These are phyloP conservation scores for Pipistrellus kuhlii DNA, from an alignment of 2,797 vertebrate species.

Conservation along the genomic window DNA sequence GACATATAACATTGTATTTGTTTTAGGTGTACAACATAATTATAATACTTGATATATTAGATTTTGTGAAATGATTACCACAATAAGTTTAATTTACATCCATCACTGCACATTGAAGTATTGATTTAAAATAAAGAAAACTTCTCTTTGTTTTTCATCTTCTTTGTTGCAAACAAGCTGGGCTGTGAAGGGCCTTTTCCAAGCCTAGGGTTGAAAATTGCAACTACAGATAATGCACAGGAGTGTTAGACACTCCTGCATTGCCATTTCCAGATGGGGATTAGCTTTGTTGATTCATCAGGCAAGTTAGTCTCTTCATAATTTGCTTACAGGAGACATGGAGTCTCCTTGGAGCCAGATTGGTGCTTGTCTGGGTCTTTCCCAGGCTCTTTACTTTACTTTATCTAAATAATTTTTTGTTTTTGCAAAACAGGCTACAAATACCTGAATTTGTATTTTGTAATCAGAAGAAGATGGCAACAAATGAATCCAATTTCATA, in stretches of 20 bases:
- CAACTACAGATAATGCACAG: no score
- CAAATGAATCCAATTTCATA: neutral
- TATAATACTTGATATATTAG: neutral
- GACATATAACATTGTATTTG: neutral
- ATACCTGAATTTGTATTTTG: constrained; percentile 23
- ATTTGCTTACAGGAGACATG: neutral
- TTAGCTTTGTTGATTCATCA: neutral
- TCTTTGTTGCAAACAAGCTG: neutral
- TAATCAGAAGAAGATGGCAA: neutral
- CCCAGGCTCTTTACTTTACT: neutral
- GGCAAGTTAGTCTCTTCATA: neutral
- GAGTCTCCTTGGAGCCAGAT: neutral
- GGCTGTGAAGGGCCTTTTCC: neutral
- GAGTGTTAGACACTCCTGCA: neutral
- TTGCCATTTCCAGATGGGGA: neutral
- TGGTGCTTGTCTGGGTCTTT: neutral
- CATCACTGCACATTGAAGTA: neutral
- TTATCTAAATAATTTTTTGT: neutral
- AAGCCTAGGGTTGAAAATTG: neutral
- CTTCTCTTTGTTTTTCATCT: neutral
- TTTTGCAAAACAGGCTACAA: neutral
- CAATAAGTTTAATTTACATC: neutral
- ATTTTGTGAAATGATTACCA: neutral
- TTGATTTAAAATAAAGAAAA: neutral
- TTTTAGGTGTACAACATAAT: neutral